Evolutionary conservation across 2,888 invertebrate genomes (phyloP), one percentile per base, ranked within the genome.

Genomic region (Carcina quercana): DNA sequence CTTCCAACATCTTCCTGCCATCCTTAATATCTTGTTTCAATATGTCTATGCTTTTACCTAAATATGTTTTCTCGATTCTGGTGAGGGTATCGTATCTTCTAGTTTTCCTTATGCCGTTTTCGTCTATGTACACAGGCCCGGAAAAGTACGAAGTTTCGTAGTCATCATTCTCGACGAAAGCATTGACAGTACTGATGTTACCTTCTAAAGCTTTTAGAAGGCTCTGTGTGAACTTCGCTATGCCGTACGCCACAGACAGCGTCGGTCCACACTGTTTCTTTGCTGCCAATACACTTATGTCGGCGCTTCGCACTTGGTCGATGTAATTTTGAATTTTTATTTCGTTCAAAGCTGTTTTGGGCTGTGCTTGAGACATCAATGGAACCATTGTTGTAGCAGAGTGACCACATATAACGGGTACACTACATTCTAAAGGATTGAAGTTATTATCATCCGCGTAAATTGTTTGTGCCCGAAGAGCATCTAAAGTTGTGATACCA

Each of bases 331-430:
- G 59, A 20, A 61, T 42, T 13, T 44, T 60, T 70, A 85, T 53
- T 72, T 88, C 56, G 70, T 68, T 42, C 42, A 67, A 82, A 8
- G 73, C 53, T 21, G 80, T 69, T 5, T 63, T 45, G 0, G 91
- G 93, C 35, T 78, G 86, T 3, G 88, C 85, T 54, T 91, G 90
- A 1, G 94, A 93, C 35, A 94, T 83, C 11, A 95, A 72, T 0
- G 95, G 95, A 13, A 95, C 86, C 41, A 91, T 89, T 1, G 93
- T 93, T 39, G 87, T 86, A 8, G 89, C 86, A 12, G 90, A 88
- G 63, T 91, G 90, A 0, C 95, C 95, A 17, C 95, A 94, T 30
- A 89, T 80, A 0, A 95, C 90, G 0, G 95, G 95, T 5, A 93
- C 89, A 42, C 80, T 69, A 7, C 92, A 89, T 40, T 86, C 80